Percentiles rank a stretch among this genome's conserved stretches.
These are phyloP conservation scores for Tichodroma muraria DNA, from an alignment of 2,113 vertebrate genomes.

Conservation along the genomic window DNA sequence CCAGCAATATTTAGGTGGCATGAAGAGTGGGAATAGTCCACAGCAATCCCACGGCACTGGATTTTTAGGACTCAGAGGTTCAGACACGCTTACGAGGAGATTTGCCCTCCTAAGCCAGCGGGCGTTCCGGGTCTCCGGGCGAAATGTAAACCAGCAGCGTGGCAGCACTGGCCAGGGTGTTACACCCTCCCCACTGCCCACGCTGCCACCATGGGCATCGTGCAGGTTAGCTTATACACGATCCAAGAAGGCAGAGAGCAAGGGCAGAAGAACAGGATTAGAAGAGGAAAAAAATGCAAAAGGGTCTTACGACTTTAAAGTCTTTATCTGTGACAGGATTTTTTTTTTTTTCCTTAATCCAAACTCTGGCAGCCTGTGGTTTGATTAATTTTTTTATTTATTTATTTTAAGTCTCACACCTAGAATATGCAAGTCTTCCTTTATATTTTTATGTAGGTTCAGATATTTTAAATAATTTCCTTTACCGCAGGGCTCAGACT, in stretches of 20 bases:
- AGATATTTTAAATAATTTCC: neutral
- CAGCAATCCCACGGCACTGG: rapidly evolving
- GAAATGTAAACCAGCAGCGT: neutral
- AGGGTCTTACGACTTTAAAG: neutral
- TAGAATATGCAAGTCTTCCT: neutral
- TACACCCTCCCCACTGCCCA: neutral
- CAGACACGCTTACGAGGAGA: neutral
- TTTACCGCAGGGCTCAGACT: neutral
- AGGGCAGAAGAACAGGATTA: slow-evolving; percentile 24
- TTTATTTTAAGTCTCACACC: neutral
- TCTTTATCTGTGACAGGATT: slow-evolving; percentile 20
- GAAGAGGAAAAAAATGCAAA: neutral
- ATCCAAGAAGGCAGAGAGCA: neutral
- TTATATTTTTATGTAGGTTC: neutral
- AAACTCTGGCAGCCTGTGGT: neutral
- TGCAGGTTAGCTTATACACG: neutral
- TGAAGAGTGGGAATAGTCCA: neutral
- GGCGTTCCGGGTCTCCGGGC: neutral
- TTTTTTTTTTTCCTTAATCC: slow-evolving; percentile 20
- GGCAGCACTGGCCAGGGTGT: neutral
- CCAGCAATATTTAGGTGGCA: neutral
- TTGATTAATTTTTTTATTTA: neutral
- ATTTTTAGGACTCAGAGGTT: neutral
- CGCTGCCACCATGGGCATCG: neutral
- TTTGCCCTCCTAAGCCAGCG: neutral